A percentile compares a stretch with the other conserved stretches of the same genome.
phyloP scores from a whole-genome alignment of 2,797 vertebrate genomes.

The Gorsachius magnificus region DNA sequence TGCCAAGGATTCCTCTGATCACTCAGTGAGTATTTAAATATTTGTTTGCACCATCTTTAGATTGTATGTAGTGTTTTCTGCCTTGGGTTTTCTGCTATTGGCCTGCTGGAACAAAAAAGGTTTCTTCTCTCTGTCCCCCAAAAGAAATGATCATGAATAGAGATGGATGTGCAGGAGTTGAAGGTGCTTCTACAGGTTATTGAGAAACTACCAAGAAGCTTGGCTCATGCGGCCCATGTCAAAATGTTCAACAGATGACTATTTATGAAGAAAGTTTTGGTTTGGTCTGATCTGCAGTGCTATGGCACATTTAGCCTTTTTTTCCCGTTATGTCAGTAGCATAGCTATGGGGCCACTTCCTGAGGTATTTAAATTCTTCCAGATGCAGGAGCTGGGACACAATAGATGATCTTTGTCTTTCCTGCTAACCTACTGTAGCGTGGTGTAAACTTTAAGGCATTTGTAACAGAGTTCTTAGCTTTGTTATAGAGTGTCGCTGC shows the following conservation, averaged over 20 bases:
- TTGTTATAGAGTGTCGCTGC: not conserved
- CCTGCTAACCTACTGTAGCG: not conserved
- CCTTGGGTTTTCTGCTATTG: not conserved
- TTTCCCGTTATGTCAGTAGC: not conserved
- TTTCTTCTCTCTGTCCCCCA: too few species aligned
- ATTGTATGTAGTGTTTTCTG: too few species aligned
- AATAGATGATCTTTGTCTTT: not conserved
- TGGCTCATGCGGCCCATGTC: not conserved
- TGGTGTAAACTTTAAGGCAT: not conserved
- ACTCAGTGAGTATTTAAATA: not conserved
- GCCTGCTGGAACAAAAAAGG: not conserved
- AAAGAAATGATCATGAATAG: not conserved
- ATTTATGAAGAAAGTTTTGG: not conserved
- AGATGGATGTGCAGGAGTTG: not conserved
- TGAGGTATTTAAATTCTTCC: not conserved
- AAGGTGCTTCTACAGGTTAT: not conserved
- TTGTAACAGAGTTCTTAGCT: not conserved
- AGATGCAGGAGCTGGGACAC: not conserved
- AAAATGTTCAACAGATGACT: not conserved
- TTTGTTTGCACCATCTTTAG: not conserved
- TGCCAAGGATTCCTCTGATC: not conserved
- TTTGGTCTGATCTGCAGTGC: not conserved
- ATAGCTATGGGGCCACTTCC: not conserved
- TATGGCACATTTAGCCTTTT: not conserved
- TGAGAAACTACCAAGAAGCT: not conserved